phyloP scores from a whole-genome alignment of 2,113 vertebrate species.

The Mormyrus iriodes region DNA sequence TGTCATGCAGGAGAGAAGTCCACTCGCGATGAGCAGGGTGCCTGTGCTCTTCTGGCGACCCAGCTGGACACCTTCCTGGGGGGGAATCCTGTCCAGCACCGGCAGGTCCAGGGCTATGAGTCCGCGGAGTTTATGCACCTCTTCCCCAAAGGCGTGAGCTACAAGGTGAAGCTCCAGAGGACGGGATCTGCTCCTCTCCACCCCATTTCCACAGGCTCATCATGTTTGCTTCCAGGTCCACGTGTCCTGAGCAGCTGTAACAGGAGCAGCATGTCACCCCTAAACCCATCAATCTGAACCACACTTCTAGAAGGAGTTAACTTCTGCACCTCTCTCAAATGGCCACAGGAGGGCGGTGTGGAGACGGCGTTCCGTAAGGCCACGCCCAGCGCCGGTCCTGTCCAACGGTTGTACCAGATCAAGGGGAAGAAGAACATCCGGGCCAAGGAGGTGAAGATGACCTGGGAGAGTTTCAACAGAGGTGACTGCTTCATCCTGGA shows the following conservation, averaged over 20 bases:
- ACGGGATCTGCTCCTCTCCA: not conserved
- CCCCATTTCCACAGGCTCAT: not conserved
- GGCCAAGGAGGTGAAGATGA: slow-evolving; percentile 57
- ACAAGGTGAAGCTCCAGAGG: slow-evolving; percentile 64
- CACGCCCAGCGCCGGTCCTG: slow-evolving; percentile 46
- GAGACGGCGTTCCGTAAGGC: slow-evolving; percentile 67
- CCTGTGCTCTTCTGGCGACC: slow-evolving; percentile 80
- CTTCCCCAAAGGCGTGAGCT: slow-evolving; percentile 88
- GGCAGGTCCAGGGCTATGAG: slow-evolving; percentile 84
- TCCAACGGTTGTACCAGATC: slow-evolving; percentile 60
- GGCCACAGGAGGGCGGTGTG: slow-evolving; percentile 54
- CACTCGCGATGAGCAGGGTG: slow-evolving; percentile 85
- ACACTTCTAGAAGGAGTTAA: not conserved
- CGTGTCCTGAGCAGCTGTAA: not conserved
- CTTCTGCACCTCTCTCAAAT: not conserved
- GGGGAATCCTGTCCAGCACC: slow-evolving; percentile 80
- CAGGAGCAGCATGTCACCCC: not conserved
- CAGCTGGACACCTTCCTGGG: slow-evolving; percentile 90
- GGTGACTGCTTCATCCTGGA: slow-evolving; percentile 71
- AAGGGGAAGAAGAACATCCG: slow-evolving; percentile 64
- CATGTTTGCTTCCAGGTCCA: not conserved
- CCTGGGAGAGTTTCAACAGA: slow-evolving; percentile 63
- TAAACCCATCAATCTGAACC: not conserved
- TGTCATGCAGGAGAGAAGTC: slow-evolving; percentile 74
- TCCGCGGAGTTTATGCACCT: slow-evolving; percentile 81